Evolutionary conservation across 2,113 vertebrate species (phyloP).

Genomic region (Menura novaehollandiae): DNA sequence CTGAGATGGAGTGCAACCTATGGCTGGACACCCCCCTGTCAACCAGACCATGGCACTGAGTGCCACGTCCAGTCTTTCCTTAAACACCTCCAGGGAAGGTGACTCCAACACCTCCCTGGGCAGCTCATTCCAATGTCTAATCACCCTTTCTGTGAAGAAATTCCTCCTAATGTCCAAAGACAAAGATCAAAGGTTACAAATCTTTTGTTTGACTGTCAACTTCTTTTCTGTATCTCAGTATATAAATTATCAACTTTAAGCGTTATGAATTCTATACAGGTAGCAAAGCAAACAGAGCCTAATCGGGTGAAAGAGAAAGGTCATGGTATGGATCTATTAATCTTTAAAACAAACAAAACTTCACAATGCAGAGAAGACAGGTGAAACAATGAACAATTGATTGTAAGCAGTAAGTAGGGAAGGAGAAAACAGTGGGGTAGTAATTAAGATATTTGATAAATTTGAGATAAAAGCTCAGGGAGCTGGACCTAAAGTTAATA

Average conservation of each 20-base stretch:
- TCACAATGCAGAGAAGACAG: background rate
- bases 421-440: background rate
- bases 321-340: background rate
- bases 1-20: too few species aligned
- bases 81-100: too few species aligned
- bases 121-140: too few species aligned
- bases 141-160: too few species aligned
- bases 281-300: background rate
- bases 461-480: background rate
- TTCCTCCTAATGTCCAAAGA: too few species aligned
- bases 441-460: background rate
- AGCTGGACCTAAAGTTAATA: background rate
- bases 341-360: background rate
- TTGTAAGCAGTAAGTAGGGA: background rate
- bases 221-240: background rate
- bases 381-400: background rate
- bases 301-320: background rate
- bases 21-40: too few species aligned
- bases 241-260: background rate
- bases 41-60: too few species aligned
- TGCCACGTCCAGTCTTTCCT: too few species aligned
- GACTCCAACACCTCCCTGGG: too few species aligned
- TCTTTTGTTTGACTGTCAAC: background rate
- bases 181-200: background rate
- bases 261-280: background rate